A percentile compares a stretch with the other conserved stretches of the same genome.
Evolutionary conservation across 2,888 invertebrate genomes (phyloP).

Genomic region (Aricia artaxerxes): DNA sequence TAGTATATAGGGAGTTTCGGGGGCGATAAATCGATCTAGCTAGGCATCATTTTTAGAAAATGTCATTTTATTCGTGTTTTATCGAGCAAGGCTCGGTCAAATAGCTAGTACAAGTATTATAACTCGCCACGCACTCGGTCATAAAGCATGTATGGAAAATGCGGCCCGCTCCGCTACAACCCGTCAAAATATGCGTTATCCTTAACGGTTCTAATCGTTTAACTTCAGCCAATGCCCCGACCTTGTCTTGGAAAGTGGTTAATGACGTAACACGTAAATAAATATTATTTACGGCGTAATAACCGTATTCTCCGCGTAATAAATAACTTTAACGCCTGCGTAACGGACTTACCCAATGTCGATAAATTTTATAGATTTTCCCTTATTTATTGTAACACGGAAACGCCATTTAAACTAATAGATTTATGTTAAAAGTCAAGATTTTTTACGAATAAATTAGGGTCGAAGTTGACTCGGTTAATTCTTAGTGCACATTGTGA

Average conservation of each 20-base stretch:
- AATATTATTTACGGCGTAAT: conserved; percentile 51
- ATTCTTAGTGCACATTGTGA: too few relatives aligned
- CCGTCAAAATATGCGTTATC: not conserved
- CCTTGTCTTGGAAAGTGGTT: conserved; percentile 39
- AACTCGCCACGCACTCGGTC: too few relatives aligned
- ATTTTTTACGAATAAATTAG: not conserved
- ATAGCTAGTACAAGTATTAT: too few relatives aligned
- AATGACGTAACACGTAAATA: conserved; percentile 49
- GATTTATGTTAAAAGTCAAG: not conserved
- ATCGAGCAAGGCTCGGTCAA: too few relatives aligned
- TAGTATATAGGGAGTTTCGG: too few relatives aligned
- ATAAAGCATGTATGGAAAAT: not conserved
- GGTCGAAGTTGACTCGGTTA: not conserved
- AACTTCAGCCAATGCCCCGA: not conserved
- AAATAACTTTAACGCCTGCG: conserved; percentile 43
- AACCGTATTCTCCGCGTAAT: conserved; percentile 47
- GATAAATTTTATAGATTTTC: conserved; percentile 40
- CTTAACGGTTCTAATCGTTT: not conserved
- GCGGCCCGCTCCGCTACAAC: not conserved
- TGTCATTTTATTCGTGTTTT: too few relatives aligned
- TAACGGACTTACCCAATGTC: conserved; percentile 34
- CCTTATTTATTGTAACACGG: conserved; percentile 36
- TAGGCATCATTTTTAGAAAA: too few relatives aligned
- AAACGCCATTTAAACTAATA: conserved; percentile 27
- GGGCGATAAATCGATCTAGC: too few relatives aligned